Evolutionary conservation across 2,797 vertebrate genomes (phyloP).

Genomic region (Cyclura pinguis): DNA sequence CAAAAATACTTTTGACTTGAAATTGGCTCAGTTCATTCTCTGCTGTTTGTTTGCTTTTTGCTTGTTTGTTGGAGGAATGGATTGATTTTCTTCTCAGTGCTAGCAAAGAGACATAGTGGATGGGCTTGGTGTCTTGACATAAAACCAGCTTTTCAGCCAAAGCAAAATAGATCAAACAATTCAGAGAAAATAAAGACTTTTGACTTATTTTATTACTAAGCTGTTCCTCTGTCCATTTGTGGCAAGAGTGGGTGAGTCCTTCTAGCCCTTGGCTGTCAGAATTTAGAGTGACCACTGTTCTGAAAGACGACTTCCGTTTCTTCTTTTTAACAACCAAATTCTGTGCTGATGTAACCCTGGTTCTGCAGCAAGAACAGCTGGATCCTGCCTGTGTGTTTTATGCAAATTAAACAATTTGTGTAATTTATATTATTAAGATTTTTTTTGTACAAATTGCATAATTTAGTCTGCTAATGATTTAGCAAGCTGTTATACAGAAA

Average conservation of each 20-base stretch:
- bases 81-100: conserved; percentile 1
- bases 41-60: background rate
- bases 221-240: background rate
- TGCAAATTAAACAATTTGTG: background rate
- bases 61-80: conserved; percentile 6
- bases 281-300: no score
- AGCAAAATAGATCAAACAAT: conserved; percentile 7
- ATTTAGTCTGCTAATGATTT: background rate
- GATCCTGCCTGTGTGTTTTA: background rate
- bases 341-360: no score
- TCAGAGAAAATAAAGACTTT: conserved; percentile 2
- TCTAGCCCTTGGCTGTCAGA: no score
- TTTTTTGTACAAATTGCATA: no score
- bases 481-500: background rate
- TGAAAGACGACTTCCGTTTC: no score
- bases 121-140: background rate
- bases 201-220: background rate
- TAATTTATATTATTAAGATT: no score
- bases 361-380: background rate
- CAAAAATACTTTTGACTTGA: background rate
- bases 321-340: no score
- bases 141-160: background rate
- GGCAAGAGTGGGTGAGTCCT: background rate
- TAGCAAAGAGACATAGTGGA: conserved; percentile 22
- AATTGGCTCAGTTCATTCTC: fast-evolving